Conservation (phyloP, 2,797 vertebrate genomes). For the Eospalax fontanierii region DNA sequence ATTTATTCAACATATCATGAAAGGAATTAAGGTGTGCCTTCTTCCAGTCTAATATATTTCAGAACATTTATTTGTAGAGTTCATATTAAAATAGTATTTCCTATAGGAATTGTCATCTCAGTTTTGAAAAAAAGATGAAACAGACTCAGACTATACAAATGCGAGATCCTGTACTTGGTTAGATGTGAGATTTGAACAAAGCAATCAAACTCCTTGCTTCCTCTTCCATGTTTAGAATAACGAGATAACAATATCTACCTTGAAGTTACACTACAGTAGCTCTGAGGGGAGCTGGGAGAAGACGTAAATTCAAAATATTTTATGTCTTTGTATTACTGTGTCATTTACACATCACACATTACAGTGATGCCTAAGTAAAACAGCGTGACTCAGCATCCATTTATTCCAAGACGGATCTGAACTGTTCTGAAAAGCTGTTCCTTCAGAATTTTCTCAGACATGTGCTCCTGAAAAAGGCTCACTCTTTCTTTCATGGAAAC, state of each 20-base stretch:
- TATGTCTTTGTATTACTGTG: background rate
- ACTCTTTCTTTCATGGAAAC: too few relatives aligned
- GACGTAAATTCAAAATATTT: background rate
- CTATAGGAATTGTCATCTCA: background rate
- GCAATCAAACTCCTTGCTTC: background rate
- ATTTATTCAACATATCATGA: background rate
- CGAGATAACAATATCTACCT: background rate
- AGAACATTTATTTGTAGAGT: background rate
- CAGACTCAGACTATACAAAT: background rate
- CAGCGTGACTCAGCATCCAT: too few relatives aligned
- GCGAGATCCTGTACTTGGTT: background rate
- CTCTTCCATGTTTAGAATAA: background rate
- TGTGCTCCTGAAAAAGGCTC: too few relatives aligned
- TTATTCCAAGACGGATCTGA: too few relatives aligned
- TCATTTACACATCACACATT: too few relatives aligned
- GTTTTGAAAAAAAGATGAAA: background rate
- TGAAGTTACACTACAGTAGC: background rate
- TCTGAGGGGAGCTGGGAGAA: background rate
- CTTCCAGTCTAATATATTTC: slow-evolving; percentile 22
- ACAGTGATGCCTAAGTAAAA: too few relatives aligned
- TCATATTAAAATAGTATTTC: background rate
- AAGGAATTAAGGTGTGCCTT: background rate
- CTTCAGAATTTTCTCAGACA: too few relatives aligned
- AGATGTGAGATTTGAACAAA: background rate
- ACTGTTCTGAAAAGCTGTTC: too few relatives aligned